phyloP scores from a whole-genome alignment of 2,888 invertebrate species.

The Pyrrhosoma nymphula region DNA sequence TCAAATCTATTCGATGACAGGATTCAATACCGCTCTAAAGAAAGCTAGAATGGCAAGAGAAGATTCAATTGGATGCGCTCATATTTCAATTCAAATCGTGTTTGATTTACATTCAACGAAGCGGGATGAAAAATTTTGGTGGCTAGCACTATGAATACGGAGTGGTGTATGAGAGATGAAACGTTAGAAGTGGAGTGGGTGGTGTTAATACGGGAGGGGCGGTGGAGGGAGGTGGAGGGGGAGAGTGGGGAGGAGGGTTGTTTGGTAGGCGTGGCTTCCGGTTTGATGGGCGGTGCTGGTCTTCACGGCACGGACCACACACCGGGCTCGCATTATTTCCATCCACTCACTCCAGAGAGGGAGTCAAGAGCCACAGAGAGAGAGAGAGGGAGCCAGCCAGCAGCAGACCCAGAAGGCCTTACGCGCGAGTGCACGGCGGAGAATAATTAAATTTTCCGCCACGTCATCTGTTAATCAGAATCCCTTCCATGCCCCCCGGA shows the following conservation, averaged over 20 bases:
- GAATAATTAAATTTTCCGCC: slow-evolving; percentile 62
- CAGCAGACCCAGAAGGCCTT: too few relatives aligned
- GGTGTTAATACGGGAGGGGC: neutral
- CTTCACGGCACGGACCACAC: slow-evolving; percentile 27
- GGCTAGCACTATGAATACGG: neutral
- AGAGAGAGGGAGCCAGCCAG: neutral
- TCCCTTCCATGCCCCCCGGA: neutral
- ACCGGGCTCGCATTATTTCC: slow-evolving; percentile 24
- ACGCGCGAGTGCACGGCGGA: neutral
- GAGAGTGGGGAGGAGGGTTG: neutral
- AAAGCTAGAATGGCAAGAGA: neutral
- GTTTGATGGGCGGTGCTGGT: slow-evolving; percentile 63
- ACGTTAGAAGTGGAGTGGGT: neutral
- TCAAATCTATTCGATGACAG: too few relatives aligned
- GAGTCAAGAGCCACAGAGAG: neutral
- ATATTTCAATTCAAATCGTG: neutral
- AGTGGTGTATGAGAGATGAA: neutral
- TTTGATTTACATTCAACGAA: neutral
- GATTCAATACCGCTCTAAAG: too few relatives aligned
- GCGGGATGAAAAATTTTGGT: neutral
- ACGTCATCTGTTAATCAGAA: slow-evolving; percentile 51
- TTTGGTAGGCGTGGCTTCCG: slow-evolving; percentile 62
- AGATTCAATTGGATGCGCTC: neutral
- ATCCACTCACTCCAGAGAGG: neutral
- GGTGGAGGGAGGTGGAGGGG: neutral